Evolutionary conservation across 2,888 invertebrate species (phyloP), one percentile per base, ranked within the genome.

Genomic region (Cordilura impudica): DNA sequence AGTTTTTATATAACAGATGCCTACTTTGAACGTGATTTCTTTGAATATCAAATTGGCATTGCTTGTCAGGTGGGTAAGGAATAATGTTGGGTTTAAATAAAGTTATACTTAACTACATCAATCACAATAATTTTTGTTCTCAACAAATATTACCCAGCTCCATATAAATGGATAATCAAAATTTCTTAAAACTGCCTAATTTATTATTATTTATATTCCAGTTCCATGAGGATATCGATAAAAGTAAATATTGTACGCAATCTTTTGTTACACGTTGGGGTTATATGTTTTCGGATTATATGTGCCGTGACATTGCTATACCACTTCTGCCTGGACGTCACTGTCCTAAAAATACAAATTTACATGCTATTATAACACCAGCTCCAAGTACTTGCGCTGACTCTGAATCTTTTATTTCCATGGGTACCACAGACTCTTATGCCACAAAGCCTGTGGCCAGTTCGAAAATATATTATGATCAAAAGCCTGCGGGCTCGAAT

Each of bases 211-310:
- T 7, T 35, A 7, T 19, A 10, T 81, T 86, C n/a, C 61, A 91
- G 90, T 90, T 82, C 49, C 91, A 91, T 67, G 89, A 90, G 63
- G 82, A 85, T 0, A 83, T 84, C 1, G 90, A 90, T 66, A 87
- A 85, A 4, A 79, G 84, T 10, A 87, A 86, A 56, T 88, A 88
- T 74, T 92, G 91, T 74, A 89, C 91, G 1, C 83, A 89, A 19
- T 91, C 91, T 0, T 85, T 84, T 69, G 90, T 90, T 0, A 84
- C 85, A 0, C 88, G 91, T 21, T 91, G 90, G 88, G 88, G 87
- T 0, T 91, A 85, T 58, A 83, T 85, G 2, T 90, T 92, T 43
- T 89, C 91, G 31, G 91, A 91, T 76, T 88, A 89, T 60, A 90
- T 91, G 84, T 90, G 90, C 67, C 70, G 83, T 0, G 90, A 91